Percentiles rank a stretch among this genome's conserved stretches.
Conservation (phyloP, 2,797 vertebrate genomes). For the Smutsia temminckii region DNA sequence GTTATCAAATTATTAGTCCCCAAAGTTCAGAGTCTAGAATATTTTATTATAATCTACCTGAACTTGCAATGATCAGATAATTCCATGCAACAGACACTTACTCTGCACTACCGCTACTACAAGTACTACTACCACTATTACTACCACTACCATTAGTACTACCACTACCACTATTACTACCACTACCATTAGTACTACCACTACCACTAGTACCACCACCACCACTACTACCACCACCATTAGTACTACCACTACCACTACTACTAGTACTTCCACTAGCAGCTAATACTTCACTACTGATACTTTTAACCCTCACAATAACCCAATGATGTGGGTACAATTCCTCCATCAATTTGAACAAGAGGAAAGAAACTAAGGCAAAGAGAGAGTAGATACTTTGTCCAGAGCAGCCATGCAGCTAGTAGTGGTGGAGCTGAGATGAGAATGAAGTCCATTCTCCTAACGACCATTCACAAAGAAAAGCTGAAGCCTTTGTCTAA, state of each 20-base stretch:
- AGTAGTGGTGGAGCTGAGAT: neutral
- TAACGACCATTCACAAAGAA: neutral
- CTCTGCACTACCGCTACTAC: neutral
- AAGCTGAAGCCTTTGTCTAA: neutral
- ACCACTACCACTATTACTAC: no score
- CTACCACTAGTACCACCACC: no score
- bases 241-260: no score
- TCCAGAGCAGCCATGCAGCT: neutral
- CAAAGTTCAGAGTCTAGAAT: neutral
- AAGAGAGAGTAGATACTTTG: neutral
- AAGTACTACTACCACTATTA: no score
- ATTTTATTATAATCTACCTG: neutral
- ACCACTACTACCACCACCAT: no score
- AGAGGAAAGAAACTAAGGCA: neutral
- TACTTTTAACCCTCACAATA: neutral
- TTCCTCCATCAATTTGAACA: neutral
- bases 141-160: no score
- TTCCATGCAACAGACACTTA: neutral
- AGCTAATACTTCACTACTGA: neutral
- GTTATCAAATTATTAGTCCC: neutral
- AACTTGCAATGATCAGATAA: neutral
- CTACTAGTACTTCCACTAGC: neutral
- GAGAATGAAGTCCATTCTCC: neutral
- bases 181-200: no score
- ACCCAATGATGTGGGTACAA: neutral